A percentile compares a stretch with the other conserved stretches of the same genome.
Evolutionary conservation across 2,113 vertebrate species (phyloP).

Genomic region (Corythornis vintsioides): DNA sequence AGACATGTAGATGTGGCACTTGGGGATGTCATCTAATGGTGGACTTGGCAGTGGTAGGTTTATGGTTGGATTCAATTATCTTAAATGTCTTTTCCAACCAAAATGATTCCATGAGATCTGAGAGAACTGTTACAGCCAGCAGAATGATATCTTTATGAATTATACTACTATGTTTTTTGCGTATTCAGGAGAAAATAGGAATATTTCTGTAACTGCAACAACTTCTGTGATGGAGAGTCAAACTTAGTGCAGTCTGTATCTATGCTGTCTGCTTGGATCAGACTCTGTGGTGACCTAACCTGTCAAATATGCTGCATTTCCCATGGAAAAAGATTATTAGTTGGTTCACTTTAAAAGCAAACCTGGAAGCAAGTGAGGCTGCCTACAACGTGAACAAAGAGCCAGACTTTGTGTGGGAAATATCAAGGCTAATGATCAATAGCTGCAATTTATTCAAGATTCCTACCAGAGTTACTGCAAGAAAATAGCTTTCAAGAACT

Average conservation of each 20-base stretch:
- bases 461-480: background rate
- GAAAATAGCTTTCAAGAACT: slow-evolving; percentile 29
- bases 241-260: background rate
- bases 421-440: slow-evolving; percentile 39
- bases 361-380: background rate
- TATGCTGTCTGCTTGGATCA: background rate
- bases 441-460: slow-evolving; percentile 18
- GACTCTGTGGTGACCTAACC: background rate
- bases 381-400: background rate
- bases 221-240: background rate
- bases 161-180: background rate
- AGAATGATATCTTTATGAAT: background rate
- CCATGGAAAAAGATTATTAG: background rate
- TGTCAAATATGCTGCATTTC: background rate
- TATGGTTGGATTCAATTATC: background rate
- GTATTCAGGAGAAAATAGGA: background rate
- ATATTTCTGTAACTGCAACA: background rate
- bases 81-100: background rate
- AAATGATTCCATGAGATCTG: background rate
- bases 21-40: background rate
- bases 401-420: background rate
- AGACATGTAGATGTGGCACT: background rate
- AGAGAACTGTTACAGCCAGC: background rate
- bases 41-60: background rate
- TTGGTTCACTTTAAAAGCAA: background rate